Evolutionary conservation across 35 echinoderm and acorn worm genomes (phyloP).

Genomic region (Apostichopus californicus): DNA sequence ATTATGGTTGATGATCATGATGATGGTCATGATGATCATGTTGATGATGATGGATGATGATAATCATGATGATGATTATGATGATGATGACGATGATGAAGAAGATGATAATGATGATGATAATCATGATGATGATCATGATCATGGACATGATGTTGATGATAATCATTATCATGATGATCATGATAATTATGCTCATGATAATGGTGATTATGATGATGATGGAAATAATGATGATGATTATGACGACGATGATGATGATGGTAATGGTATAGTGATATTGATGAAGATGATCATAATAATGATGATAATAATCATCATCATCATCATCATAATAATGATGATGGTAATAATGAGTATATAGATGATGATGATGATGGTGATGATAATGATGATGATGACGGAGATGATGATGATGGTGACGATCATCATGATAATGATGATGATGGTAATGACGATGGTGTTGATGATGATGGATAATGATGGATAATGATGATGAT

Average conservation of each 20-base stretch:
- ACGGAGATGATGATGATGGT: no score
- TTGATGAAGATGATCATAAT: not conserved
- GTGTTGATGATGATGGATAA: not conserved
- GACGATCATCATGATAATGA: no score
- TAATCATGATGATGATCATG: not conserved
- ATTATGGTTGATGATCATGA: not conserved
- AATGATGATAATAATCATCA: no score
- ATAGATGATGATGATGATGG: no score
- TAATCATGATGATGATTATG: not conserved
- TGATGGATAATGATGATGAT: not conserved
- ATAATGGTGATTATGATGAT: not conserved
- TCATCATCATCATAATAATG: no score
- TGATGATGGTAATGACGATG: not conserved
- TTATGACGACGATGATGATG: not conserved
- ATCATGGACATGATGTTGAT: not conserved
- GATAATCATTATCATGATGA: not conserved
- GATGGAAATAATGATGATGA: not conserved
- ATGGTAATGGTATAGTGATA: slow-evolving; percentile 11
- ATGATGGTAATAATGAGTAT: no score
- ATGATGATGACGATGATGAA: not conserved
- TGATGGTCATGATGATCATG: not conserved
- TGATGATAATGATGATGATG: no score
- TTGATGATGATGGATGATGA: not conserved
- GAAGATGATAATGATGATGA: not conserved
- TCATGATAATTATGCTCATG: not conserved